Evolutionary conservation across 2,888 invertebrate genomes (phyloP).

Genomic region (Drosophila mercatorum): DNA sequence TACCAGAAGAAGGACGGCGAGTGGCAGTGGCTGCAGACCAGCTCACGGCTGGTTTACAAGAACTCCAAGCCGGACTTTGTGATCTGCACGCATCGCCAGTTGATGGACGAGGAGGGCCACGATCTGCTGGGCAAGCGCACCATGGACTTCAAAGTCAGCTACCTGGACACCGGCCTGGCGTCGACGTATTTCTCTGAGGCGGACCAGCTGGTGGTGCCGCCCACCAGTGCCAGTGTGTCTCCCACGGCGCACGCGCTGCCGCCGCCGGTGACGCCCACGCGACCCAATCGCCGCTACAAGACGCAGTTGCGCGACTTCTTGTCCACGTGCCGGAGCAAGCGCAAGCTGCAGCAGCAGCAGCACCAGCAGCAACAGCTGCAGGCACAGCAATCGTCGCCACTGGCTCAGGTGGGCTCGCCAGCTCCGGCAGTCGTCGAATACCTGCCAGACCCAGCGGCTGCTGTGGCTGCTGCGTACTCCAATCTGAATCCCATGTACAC

Average conservation of each 20-base stretch:
- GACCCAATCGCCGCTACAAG: conserved; percentile 95
- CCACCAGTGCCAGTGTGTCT: conserved; percentile 83
- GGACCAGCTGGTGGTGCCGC: conserved; percentile 89
- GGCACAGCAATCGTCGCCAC: conserved; percentile 83
- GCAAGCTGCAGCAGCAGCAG: conserved; percentile 86
- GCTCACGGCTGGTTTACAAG: conserved; percentile 98
- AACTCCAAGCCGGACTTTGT: conserved; percentile 99
- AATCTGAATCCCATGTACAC: conserved; percentile 91
- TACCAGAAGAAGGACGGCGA: conserved; percentile 96
- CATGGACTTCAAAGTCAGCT: conserved; percentile 99
- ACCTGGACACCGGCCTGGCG: conserved; percentile 96
- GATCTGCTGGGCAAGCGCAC: conserved; percentile 98
- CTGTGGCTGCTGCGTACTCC: conserved; percentile 91
- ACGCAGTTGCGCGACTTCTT: conserved; percentile 96
- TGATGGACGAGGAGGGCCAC: conserved; percentile 99
- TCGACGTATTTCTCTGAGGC: conserved; percentile 95
- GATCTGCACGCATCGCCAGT: conserved; percentile 98
- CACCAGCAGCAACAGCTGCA: conserved; percentile 81
- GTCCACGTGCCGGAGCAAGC: conserved; percentile 94
- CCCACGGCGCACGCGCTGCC: conserved; percentile 85
- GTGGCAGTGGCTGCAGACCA: conserved; percentile 99
- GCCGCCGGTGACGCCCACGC: conserved; percentile 89
- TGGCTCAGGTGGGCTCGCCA: conserved; percentile 84
- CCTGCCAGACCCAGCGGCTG: conserved; percentile 86
- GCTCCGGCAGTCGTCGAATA: conserved; percentile 85